phyloP scores from a whole-genome alignment of 53 echinoderm and acorn worm species.

The Zoroaster sp. region DNA sequence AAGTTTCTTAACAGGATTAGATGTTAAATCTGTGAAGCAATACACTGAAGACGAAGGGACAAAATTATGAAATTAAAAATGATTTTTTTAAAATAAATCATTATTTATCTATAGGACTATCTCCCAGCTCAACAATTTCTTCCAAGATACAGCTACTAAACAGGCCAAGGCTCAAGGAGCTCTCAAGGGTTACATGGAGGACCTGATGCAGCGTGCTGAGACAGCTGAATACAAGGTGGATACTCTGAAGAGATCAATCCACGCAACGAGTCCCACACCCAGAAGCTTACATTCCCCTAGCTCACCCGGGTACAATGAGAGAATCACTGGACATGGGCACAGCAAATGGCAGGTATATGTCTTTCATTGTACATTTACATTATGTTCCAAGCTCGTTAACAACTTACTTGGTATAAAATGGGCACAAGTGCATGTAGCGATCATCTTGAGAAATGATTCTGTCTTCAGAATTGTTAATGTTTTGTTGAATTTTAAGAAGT shows the following conservation, averaged over 20 bases:
- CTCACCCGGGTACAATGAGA: background rate
- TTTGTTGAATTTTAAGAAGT: too few relatives aligned
- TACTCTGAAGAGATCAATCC: constrained; percentile 23
- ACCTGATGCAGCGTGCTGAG: constrained; percentile 69
- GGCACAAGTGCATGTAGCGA: too few relatives aligned
- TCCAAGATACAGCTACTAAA: constrained; percentile 69
- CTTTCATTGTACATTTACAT: too few relatives aligned
- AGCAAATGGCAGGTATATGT: background rate
- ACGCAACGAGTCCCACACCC: background rate
- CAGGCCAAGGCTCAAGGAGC: constrained; percentile 65
- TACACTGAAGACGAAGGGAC: too few relatives aligned
- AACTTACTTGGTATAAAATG: too few relatives aligned
- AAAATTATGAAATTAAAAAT: too few relatives aligned
- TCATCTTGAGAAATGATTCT: too few relatives aligned
- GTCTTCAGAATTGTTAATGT: too few relatives aligned
- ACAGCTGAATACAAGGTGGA: constrained; percentile 70
- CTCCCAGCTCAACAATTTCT: constrained; percentile 51
- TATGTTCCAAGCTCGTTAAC: too few relatives aligned
- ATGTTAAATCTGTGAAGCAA: too few relatives aligned
- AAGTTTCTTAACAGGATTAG: too few relatives aligned
- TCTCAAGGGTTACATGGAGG: constrained; percentile 71
- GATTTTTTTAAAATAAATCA: too few relatives aligned
- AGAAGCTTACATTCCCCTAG: background rate
- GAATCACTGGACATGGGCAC: background rate
- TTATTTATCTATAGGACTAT: constrained; percentile 60